Evolutionary conservation across 2,888 invertebrate genomes (phyloP), one percentile per base, ranked within the genome.

Genomic region (Anorthoa munda): DNA sequence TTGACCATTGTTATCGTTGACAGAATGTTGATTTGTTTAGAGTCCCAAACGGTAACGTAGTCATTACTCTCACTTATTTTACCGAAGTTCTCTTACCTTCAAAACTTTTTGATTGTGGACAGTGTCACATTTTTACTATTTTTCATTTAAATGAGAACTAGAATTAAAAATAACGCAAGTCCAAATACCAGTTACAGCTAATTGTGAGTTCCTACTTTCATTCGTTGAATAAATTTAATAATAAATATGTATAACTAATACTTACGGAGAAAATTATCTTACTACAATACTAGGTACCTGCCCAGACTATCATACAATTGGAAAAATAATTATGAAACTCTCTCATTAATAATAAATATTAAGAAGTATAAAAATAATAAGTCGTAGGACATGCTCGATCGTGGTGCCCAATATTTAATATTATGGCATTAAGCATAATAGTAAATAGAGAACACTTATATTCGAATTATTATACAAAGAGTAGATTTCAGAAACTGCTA

Each of bases 401-500:
- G 76, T 21, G 51, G 21, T 21, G 26, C 56, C 50, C 0, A 26
- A 55, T 45, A 50, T 45, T 66, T 18, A 56, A 66, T 26, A 76
- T 56, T 73, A 75, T 75, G 48, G 4, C 31, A 7, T 0, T 39
- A 12, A 17, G 9, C 48, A 56, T 56, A 50, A 50, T 9, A 39
- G 2, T 75, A n/a, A 66, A 21, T 51, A 66, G 21, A 66, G 18
- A 66, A 18, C 26, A 21, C 17, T 31, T 9, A 26, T 56, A 12
- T 48, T 56, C 39, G 66, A 73, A 45, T 75, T 15, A 18, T 39
- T 55, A 39, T 7, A 65, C 21, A 72, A 4, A 75, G 18, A 45
- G 9, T 45, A 65, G 13, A 56, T 66, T 45, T 58, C 48, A 45
- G 50, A 58, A 66, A 73, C 67, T 76, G 67, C 76, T 50, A 48